Percentiles rank a stretch among this genome's conserved stretches.
phyloP scores from a whole-genome alignment of 2,113 vertebrate species.

The Bubo scandiacus region DNA sequence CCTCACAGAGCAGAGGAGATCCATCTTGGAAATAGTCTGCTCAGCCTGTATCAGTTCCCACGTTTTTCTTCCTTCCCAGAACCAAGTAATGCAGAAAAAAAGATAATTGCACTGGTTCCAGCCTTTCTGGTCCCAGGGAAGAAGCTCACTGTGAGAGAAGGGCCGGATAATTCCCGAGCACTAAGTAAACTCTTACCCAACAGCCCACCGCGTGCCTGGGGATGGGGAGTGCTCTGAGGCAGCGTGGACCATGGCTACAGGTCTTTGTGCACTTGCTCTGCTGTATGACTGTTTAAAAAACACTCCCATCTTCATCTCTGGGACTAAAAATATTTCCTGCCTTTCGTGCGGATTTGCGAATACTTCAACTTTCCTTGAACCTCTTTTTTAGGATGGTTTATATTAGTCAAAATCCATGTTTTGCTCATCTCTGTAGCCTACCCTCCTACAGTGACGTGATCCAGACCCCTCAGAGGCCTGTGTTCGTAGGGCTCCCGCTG shows the following conservation, averaged over 20 bases:
- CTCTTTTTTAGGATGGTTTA: neutral
- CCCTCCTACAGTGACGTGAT: neutral
- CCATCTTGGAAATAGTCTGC: neutral
- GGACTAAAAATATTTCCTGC: neutral
- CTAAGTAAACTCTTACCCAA: neutral
- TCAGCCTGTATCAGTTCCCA: neutral
- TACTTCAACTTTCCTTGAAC: neutral
- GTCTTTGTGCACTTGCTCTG: neutral
- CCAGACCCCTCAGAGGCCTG: accelerated
- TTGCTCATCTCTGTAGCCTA: neutral
- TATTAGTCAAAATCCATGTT: neutral
- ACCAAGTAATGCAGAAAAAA: neutral
- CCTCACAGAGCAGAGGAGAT: neutral
- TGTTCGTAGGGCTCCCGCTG: accelerated
- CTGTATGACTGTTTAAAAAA: neutral
- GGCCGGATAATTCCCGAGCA: accelerated
- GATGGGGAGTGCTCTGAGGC: too few species aligned
- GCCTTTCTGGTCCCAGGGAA: neutral
- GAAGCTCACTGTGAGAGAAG: neutral
- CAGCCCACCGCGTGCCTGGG: accelerated
- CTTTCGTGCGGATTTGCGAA: neutral
- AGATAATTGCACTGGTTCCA: neutral
- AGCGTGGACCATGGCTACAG: accelerated
- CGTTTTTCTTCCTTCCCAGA: neutral
- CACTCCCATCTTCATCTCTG: neutral